Evolutionary conservation across 1,140 invertebrate genomes (phyloP).

Genomic region (Arion vulgaris): DNA sequence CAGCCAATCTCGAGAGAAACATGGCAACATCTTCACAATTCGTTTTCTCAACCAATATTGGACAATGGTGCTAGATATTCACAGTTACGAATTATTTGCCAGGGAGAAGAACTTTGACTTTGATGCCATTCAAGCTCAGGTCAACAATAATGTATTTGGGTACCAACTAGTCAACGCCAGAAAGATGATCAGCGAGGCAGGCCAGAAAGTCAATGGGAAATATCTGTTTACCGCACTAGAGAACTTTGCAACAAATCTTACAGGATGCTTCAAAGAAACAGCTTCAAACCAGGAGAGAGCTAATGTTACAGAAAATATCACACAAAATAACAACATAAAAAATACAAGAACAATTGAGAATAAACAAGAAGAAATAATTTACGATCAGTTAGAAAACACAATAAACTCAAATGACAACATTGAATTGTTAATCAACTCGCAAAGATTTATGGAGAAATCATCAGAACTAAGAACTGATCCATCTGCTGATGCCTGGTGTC

Average conservation of each 20-base stretch:
- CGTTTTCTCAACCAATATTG: conserved; percentile 68
- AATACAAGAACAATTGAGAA: background rate
- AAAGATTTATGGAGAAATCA: background rate
- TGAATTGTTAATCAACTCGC: background rate
- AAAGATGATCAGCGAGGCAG: conserved; percentile 69
- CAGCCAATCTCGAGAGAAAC: conserved; percentile 55
- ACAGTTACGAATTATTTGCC: conserved; percentile 64
- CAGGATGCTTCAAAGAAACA: conserved; percentile 44
- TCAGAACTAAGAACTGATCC: conserved; percentile 19
- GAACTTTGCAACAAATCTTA: conserved; percentile 61
- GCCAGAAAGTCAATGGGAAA: conserved; percentile 66
- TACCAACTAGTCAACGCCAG: conserved; percentile 64
- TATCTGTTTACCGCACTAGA: conserved; percentile 56
- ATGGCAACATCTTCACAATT: conserved; percentile 70
- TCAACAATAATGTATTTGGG: conserved; percentile 71
- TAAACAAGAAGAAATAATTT: background rate
- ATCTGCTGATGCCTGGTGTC: conserved; percentile 40
- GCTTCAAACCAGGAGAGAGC: background rate
- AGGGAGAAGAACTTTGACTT: conserved; percentile 71
- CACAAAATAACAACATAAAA: background rate
- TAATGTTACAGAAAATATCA: background rate
- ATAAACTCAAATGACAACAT: background rate
- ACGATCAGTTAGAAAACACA: conserved; percentile 23
- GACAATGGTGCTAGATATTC: conserved; percentile 68
- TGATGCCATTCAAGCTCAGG: conserved; percentile 70